These are phyloP conservation scores for Cyphotilapia sp. DNA, from an alignment of 2,113 vertebrate genomes.

Conservation along the genomic window DNA sequence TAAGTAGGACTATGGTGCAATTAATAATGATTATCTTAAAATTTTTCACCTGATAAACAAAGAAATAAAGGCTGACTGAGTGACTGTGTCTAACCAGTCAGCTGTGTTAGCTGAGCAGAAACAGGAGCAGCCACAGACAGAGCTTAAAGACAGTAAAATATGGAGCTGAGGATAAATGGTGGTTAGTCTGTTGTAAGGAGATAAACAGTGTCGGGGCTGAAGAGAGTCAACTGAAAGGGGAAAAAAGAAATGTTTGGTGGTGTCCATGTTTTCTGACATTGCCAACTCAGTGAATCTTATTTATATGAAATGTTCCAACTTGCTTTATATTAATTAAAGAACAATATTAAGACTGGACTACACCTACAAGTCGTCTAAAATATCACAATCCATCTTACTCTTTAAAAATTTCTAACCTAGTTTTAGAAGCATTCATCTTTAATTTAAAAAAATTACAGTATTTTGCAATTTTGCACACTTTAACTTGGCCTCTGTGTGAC, in stretches of 20 bases:
- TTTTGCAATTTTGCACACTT: not conserved
- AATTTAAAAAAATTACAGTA: not conserved
- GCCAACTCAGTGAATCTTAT: not conserved
- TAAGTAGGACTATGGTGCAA: not conserved
- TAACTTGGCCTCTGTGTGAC: not conserved
- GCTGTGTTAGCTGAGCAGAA: not conserved
- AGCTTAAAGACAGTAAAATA: not conserved
- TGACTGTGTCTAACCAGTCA: not conserved
- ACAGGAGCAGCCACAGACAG: not conserved
- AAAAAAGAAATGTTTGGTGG: not conserved
- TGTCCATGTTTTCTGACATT: not conserved
- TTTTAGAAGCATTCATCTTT: not conserved
- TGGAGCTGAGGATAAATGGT: not conserved
- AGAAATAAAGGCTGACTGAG: not conserved
- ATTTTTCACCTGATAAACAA: not conserved
- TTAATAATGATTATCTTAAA: not conserved
- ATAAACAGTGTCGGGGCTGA: not conserved
- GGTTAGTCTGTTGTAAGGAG: not conserved
- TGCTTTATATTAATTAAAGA: not conserved
- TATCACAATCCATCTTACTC: not conserved
- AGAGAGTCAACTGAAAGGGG: not conserved
- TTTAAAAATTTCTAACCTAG: not conserved
- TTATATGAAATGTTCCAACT: not conserved
- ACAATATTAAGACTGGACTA: not conserved
- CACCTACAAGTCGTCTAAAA: not conserved